Conservation (phyloP, 2,797 vertebrate genomes). For the Galago senegalensis region DNA sequence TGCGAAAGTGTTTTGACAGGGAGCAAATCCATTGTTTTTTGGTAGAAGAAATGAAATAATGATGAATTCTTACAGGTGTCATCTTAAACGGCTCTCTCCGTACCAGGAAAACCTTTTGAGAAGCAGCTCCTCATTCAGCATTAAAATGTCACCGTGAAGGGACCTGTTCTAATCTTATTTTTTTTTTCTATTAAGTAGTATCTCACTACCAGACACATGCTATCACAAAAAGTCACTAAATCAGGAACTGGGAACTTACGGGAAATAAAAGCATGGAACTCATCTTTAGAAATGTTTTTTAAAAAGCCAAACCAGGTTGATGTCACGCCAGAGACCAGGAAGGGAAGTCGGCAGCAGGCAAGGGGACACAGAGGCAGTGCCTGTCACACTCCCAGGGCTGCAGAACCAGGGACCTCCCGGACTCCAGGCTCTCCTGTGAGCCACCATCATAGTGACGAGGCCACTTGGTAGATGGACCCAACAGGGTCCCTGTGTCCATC, state of each 20-base stretch:
- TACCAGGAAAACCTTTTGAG: background rate
- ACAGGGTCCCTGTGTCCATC: accelerated
- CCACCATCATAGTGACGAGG: background rate
- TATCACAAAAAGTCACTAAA: background rate
- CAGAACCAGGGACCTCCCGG: accelerated
- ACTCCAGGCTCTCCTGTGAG: too few relatives aligned
- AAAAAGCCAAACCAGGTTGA: background rate
- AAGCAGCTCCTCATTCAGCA: background rate
- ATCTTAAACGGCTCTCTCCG: background rate
- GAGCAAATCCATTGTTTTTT: background rate
- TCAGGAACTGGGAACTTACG: background rate
- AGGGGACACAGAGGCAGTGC: accelerated
- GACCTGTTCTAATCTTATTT: background rate
- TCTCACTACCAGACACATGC: background rate
- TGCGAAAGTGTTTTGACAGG: background rate
- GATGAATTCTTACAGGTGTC: background rate
- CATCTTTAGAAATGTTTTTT: background rate
- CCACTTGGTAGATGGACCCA: background rate
- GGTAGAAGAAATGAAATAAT: background rate
- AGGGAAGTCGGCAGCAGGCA: accelerated
- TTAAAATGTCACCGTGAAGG: background rate
- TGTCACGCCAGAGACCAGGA: background rate
- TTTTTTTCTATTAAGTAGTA: background rate
- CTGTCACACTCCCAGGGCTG: accelerated
- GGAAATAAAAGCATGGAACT: background rate